A percentile compares a stretch with the other conserved stretches of the same genome.
phyloP scores from a whole-genome alignment of 2,888 invertebrate genomes.

The Rhyacophila evoluta region DNA sequence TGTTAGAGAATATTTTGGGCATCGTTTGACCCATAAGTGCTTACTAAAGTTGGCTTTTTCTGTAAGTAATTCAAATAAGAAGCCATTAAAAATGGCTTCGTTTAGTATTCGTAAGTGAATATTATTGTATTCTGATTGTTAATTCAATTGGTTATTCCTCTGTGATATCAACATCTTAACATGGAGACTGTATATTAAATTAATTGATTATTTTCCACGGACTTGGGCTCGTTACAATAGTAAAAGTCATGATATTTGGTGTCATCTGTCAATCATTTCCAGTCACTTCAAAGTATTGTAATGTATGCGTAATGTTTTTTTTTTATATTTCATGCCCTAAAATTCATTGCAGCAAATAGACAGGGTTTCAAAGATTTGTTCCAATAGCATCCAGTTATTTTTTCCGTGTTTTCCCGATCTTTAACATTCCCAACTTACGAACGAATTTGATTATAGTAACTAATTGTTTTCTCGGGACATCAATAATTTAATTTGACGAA shows the following conservation, averaged over 20 bases:
- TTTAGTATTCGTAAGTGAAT: conserved; percentile 33
- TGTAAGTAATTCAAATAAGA: conserved; percentile 47
- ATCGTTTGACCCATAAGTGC: not conserved
- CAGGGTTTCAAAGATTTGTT: no score
- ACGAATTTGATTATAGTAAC: no score
- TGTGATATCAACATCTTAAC: not conserved
- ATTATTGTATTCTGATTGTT: conserved; percentile 5
- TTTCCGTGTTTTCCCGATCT: no score
- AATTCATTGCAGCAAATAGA: no score
- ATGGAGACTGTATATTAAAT: no score
- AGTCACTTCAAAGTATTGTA: not conserved
- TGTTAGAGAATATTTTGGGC: conserved; percentile 35
- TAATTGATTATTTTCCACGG: no score
- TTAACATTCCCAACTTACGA: no score
- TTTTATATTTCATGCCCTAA: no score
- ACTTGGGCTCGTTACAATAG: no score
- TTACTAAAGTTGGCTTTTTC: conserved; percentile 29
- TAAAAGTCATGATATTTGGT: conserved; percentile 41
- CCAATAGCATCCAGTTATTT: no score
- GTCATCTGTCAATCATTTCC: conserved; percentile 40
- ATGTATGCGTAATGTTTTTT: not conserved
- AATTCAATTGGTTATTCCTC: not conserved
- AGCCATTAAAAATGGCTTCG: conserved; percentile 47
- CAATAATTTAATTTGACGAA: no score
- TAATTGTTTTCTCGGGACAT: no score